Percentiles rank a stretch among this genome's conserved stretches.
phyloP scores from a whole-genome alignment of 2,888 invertebrate species.

The Drosophila cyrtoloma region DNA sequence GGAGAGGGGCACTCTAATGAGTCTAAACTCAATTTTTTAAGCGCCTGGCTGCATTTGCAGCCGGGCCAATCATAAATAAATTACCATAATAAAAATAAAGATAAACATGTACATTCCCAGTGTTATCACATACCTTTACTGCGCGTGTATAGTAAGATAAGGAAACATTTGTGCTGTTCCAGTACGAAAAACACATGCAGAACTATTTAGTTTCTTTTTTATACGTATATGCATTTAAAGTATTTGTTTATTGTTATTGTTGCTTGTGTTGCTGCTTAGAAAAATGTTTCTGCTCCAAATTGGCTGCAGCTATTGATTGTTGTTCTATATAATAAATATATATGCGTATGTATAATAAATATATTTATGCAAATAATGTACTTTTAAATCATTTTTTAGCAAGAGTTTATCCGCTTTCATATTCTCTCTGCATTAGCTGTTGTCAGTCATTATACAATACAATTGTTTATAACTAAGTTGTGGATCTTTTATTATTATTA shows the following conservation, averaged over 20 bases:
- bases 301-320: conserved; percentile 29
- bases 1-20: conserved; percentile 88
- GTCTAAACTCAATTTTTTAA: conserved; percentile 21
- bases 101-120: background rate
- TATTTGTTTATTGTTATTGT: conserved; percentile 51
- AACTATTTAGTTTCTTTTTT: background rate
- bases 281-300: conserved; percentile 28
- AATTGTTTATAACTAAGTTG: conserved; percentile 61
- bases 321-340: conserved; percentile 39
- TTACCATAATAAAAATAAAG: accelerated
- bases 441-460: conserved; percentile 64
- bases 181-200: background rate
- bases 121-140: background rate
- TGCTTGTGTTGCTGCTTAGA: conserved; percentile 40
- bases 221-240: conserved; percentile 39
- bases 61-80: conserved; percentile 31
- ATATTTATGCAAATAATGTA: conserved; percentile 31
- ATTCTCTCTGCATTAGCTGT: conserved; percentile 18
- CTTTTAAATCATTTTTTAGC: conserved; percentile 36
- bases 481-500: conserved; percentile 28
- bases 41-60: conserved; percentile 15
- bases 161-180: background rate
- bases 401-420: conserved; percentile 21
- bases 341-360: conserved; percentile 47
- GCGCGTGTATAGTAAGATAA: background rate